Base-by-base conservation (phyloP, 2,888 invertebrate genomes). In the Pediacus dermestoides region DNA sequence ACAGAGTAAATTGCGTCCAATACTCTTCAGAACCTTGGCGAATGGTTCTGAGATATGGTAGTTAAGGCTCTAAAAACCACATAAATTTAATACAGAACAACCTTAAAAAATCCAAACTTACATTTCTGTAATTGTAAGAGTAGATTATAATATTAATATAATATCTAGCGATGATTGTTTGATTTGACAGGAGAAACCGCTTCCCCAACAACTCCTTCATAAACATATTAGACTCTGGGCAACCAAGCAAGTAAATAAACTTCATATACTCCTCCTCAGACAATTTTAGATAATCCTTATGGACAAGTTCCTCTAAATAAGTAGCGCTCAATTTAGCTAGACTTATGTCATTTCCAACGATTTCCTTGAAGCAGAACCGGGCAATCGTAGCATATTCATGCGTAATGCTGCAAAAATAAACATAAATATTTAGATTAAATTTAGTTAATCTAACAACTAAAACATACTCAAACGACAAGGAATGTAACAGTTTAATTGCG, bases 151-250 rank as follows among this genome's bases (percentile, higher is more conserved):
- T 18, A 18, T 18, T 18, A n/a, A 18, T n/a, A 18, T 7, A 18
- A 18, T 18, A 18, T n/a, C n/a, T 6, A 6, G n/a, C 21, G 21
- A 18, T n/a, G 6, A n/a, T n/a, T 6, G 6, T 18, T 18, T 18
- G 21, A n/a, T 18, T 18, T n/a, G 21, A 7, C 21, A 18, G n/a
- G n/a, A 18, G 6, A 18, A 18, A 18, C 21, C 21, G 21, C 21
- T 18, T 18, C n/a, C 21, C 21, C 21, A 18, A n/a, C 21, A 18
- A n/a, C n/a, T 18, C 21, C n/a, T n/a, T 6, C 21, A 18, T 18
- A 18, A 18, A 18, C 6, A 7, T n/a, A 7, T 18, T n/a, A 6
- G 21, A 7, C 21, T 18, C 21, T n/a, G 21, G 21, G n/a, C n/a
- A n/a, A 18, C 21, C 21, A 7, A 18, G 21, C 21, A 18, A n/a